Base-by-base conservation (phyloP, 1,140 invertebrate genomes). In the Pseudoatta argentina region DNA sequence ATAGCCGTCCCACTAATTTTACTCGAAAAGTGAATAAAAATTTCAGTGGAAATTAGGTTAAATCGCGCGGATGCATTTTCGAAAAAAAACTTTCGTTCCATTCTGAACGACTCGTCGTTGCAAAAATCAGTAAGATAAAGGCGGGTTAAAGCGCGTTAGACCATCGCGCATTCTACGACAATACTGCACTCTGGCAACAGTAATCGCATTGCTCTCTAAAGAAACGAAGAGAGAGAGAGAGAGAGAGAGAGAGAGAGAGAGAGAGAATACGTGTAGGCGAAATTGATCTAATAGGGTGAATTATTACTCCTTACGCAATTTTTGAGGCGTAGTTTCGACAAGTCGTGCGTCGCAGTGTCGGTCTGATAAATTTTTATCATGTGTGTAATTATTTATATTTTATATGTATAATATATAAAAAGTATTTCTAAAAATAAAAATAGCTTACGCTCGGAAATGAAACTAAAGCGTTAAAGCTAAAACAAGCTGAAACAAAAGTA, bases 11-110 rank as follows among this genome's bases (percentile, higher is more conserved):
- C 30, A 24, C 21, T 69, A 69, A 48, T n/a, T 48, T 21, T 55
- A 12, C 16, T n/a, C 24, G 53, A 16, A 66, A 86, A n/a, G 34
- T 39, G 30, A 21, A 66, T 69, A 85, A 75, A 67, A 48, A 73
- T 83, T 34, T 6, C 8, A 6, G 7, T 59, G 21, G 21, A 73
- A 34, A 16, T 21, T 34, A 18, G 10, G 3, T 14, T 67, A 55
- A 79, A 69, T 24, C 27, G 14, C 30, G 14, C 14, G 63, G 7
- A n/a, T 10, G 72, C 6, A 12, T 66, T 53, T 10, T 12, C 27
- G n/a, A 48, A 30, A 24, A 21, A 27, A 24, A 21, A 27, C 2
- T 63, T 27, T 27, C 12, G 30, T 44, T 21, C 24, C 3, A n/a
- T 75, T 39, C 14, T 16, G 34, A 34, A n/a, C 53, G 27, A 59